Percentiles rank a stretch among this genome's conserved stretches.
Conservation (phyloP, 1,140 invertebrate genomes). For the Anastatus disparis region DNA sequence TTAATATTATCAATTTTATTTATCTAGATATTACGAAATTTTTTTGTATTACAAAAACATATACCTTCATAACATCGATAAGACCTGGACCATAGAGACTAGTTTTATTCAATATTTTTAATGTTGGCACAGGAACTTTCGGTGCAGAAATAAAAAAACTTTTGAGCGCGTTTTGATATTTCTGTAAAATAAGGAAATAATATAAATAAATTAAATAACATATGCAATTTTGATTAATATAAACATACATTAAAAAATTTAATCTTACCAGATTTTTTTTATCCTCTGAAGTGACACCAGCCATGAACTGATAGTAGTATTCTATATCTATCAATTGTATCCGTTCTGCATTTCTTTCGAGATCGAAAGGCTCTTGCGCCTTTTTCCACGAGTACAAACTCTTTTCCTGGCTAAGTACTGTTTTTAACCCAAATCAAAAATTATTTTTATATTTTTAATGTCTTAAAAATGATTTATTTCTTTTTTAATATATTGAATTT, state of each 20-base stretch:
- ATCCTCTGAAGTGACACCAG: slow-evolving; percentile 7
- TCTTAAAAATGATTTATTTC: too few species aligned
- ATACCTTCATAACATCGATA: slow-evolving; percentile 46
- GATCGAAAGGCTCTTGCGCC: slow-evolving; percentile 74
- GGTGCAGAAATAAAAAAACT: slow-evolving; percentile 21
- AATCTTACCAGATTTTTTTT: slow-evolving; percentile 38
- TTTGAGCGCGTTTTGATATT: not conserved
- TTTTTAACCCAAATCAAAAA: too few species aligned
- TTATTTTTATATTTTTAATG: too few species aligned
- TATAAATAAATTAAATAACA: slow-evolving; percentile 7
- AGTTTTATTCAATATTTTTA: slow-evolving; percentile 42
- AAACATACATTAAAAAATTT: not conserved
- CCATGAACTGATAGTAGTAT: slow-evolving; percentile 74
- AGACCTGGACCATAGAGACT: slow-evolving; percentile 44
- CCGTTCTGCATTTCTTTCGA: slow-evolving; percentile 70
- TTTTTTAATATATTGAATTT: too few species aligned
- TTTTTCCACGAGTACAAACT: slow-evolving; percentile 66
- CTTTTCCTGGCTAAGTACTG: slow-evolving; percentile 49
- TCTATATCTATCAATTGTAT: slow-evolving; percentile 75
- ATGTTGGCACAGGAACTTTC: slow-evolving; percentile 27
- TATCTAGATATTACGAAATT: not conserved
- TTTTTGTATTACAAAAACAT: too few species aligned
- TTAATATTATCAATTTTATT: not conserved
- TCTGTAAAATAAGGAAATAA: slow-evolving; percentile 28
- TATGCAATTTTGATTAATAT: too few species aligned